A percentile compares a stretch with the other conserved stretches of the same genome.
phyloP scores from a whole-genome alignment of 2,797 vertebrate species.

The Avahi laniger region DNA sequence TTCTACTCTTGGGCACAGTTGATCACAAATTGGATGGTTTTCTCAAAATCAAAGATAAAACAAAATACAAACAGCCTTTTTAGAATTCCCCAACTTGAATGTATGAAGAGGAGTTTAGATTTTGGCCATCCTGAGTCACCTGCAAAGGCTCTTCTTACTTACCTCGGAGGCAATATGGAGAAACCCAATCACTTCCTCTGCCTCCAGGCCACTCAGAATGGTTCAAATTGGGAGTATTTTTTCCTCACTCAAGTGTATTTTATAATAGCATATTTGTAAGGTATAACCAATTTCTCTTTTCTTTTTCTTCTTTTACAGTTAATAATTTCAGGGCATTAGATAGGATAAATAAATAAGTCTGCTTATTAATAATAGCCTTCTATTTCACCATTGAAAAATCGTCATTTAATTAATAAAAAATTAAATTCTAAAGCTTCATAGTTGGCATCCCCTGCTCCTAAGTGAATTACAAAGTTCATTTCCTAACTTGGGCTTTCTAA shows the following conservation, averaged over 20 bases:
- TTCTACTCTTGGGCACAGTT: not conserved
- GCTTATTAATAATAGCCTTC: not conserved
- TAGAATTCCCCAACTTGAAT: not conserved
- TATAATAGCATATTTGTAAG: not conserved
- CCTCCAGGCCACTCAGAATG: not conserved
- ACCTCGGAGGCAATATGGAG: not conserved
- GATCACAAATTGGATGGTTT: not conserved
- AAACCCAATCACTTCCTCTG: not conserved
- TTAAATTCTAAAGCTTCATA: constrained; percentile 1
- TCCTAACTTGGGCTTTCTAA: not conserved
- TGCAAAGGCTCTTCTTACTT: not conserved
- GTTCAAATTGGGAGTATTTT: not conserved
- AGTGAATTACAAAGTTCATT: not conserved
- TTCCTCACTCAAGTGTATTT: not conserved
- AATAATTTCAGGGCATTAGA: not conserved
- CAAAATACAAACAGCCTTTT: not conserved
- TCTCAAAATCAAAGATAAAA: not conserved
- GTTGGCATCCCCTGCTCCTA: not conserved
- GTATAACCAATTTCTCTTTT: not conserved
- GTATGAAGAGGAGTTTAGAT: not conserved
- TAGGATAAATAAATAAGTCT: not conserved
- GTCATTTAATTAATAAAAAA: not conserved
- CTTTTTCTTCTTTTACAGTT: not conserved
- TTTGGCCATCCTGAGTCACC: not conserved
- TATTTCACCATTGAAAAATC: not conserved